These are phyloP conservation scores for Drosophila neonasuta DNA, from an alignment of 2,888 invertebrate genomes.

Conservation along the genomic window DNA sequence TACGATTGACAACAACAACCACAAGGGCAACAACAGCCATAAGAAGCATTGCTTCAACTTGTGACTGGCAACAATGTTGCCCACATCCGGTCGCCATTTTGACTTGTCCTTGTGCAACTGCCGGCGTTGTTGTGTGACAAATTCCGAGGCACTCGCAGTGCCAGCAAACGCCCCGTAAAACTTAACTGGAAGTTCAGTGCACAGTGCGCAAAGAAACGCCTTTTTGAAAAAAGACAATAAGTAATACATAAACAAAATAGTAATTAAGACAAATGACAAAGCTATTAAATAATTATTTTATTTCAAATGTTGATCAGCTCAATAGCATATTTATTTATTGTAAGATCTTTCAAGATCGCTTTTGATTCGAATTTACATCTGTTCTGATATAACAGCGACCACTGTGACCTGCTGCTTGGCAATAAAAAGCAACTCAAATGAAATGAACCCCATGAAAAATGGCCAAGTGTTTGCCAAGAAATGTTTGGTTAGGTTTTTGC, in stretches of 20 bases:
- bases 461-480: slow-evolving; percentile 76
- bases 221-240: neutral
- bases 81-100: slow-evolving; percentile 65
- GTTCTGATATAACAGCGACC: slow-evolving; percentile 38
- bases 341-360: too few relatives aligned
- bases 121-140: slow-evolving; percentile 55
- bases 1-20: slow-evolving; percentile 65
- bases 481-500: slow-evolving; percentile 69
- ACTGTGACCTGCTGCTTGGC: slow-evolving; percentile 34
- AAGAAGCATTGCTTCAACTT: slow-evolving; percentile 25
- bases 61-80: slow-evolving; percentile 54
- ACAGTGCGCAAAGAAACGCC: slow-evolving; percentile 42
- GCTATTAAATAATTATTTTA: too few relatives aligned
- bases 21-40: neutral
- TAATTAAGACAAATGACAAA: neutral
- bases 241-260: neutral
- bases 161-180: slow-evolving; percentile 49
- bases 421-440: slow-evolving; percentile 71
- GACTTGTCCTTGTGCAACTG: slow-evolving; percentile 31
- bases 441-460: slow-evolving; percentile 76
- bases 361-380: neutral
- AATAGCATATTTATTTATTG: too few relatives aligned
- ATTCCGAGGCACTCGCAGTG: slow-evolving; percentile 51
- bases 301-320: too few relatives aligned
- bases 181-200: slow-evolving; percentile 25